phyloP scores from a whole-genome alignment of 2,797 vertebrate species.

The Alectoris magna region DNA sequence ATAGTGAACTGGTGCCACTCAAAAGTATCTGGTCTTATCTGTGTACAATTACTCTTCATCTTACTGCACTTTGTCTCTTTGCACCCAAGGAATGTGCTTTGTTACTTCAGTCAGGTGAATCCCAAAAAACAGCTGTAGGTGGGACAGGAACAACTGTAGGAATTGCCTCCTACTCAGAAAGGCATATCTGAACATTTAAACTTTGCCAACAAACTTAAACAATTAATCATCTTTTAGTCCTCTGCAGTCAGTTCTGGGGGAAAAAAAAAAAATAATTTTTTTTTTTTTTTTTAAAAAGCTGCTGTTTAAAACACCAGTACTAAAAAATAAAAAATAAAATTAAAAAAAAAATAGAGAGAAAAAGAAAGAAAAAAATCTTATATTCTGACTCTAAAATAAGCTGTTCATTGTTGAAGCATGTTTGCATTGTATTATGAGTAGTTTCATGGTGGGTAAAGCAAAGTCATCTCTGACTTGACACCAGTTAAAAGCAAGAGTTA shows the following conservation, averaged over 20 bases:
- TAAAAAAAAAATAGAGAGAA: too few relatives aligned
- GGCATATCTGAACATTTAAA: conserved; percentile 33
- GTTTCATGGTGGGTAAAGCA: neutral
- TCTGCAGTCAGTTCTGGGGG: neutral
- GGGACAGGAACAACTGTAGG: neutral
- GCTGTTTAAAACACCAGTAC: neutral
- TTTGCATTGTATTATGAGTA: neutral
- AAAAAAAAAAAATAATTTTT: too few relatives aligned
- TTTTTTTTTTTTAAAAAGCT: too few relatives aligned
- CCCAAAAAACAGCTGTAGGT: neutral
- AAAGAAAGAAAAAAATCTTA: neutral
- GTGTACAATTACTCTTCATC: neutral
- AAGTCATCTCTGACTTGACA: neutral
- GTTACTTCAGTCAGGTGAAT: conserved; percentile 14
- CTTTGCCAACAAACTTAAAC: conserved; percentile 48
- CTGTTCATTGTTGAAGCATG: neutral
- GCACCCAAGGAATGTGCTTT: neutral
- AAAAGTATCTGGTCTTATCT: neutral
- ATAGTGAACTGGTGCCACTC: neutral
- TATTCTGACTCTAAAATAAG: neutral
- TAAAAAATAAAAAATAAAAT: neutral
- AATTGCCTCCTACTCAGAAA: conserved; percentile 3
- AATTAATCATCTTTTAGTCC: neutral
- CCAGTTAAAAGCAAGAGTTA: neutral
- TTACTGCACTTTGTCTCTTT: neutral